phyloP scores from a whole-genome alignment of 2,113 vertebrate species.

The Bos javanicus region DNA sequence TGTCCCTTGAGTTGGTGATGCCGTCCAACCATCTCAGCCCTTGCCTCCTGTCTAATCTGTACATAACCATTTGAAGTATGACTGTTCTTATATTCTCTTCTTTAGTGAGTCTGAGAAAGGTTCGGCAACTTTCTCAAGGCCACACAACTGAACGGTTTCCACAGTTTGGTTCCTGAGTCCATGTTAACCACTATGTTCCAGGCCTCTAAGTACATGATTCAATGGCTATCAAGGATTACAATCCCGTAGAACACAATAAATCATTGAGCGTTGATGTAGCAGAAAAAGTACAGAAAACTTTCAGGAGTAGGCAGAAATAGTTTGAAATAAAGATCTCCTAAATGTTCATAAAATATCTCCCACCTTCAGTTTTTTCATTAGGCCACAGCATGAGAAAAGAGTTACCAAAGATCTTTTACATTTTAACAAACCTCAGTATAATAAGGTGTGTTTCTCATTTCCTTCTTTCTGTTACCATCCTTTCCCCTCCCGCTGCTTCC shows the following conservation, averaged over 20 bases:
- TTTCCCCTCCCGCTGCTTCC: neutral
- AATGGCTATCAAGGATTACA: neutral
- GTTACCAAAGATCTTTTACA: neutral
- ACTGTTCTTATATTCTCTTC: neutral
- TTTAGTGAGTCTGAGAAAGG: neutral
- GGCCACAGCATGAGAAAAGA: neutral
- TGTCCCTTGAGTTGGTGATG: neutral
- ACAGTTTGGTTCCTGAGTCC: neutral
- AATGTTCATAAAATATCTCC: neutral
- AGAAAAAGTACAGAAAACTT: neutral
- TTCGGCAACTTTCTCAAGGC: neutral
- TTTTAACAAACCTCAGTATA: neutral
- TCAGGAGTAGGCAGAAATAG: neutral
- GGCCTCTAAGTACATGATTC: neutral
- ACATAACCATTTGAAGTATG: neutral
- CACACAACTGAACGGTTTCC: neutral
- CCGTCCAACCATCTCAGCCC: neutral
- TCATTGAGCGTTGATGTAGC: neutral
- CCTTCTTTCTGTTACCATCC: neutral
- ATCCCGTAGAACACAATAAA: neutral
- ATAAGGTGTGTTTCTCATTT: neutral
- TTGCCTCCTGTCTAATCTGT: neutral
- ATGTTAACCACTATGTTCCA: neutral
- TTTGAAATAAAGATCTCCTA: neutral
- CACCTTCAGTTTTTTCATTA: neutral